phyloP scores from a whole-genome alignment of 2,797 vertebrate genomes.

The Cercopithecus petaurista region DNA sequence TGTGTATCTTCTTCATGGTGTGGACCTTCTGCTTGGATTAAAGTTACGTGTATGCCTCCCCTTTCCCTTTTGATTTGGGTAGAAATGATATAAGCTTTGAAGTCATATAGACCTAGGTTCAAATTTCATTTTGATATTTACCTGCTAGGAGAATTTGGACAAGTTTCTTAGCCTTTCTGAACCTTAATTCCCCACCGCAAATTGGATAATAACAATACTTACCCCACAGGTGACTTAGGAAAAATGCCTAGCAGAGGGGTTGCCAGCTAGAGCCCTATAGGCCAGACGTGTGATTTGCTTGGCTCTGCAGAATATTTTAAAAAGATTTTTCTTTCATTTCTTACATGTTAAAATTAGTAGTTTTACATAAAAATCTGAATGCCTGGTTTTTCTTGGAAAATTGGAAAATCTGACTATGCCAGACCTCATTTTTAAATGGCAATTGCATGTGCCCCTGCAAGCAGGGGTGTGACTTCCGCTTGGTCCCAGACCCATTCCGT shows the following conservation, averaged over 20 bases:
- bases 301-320: not conserved
- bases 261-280: not conserved
- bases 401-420: not conserved
- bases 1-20: not conserved
- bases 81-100: not conserved
- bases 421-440: not conserved
- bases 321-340: not conserved
- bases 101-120: not conserved
- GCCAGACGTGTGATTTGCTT: not conserved
- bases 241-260: not conserved
- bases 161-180: not conserved
- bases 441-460: not conserved
- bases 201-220: not conserved
- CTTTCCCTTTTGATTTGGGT: not conserved
- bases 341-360: not conserved
- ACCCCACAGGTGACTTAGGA: not conserved
- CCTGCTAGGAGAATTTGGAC: not conserved
- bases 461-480: not conserved
- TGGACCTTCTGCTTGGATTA: not conserved
- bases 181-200: not conserved
- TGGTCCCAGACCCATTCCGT: not conserved
- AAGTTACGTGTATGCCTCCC: not conserved
- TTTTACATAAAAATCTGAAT: not conserved
- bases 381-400: not conserved
- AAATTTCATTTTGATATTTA: not conserved